Base-by-base conservation (phyloP, 2,888 invertebrate species). In the Dasypogon diadema region DNA sequence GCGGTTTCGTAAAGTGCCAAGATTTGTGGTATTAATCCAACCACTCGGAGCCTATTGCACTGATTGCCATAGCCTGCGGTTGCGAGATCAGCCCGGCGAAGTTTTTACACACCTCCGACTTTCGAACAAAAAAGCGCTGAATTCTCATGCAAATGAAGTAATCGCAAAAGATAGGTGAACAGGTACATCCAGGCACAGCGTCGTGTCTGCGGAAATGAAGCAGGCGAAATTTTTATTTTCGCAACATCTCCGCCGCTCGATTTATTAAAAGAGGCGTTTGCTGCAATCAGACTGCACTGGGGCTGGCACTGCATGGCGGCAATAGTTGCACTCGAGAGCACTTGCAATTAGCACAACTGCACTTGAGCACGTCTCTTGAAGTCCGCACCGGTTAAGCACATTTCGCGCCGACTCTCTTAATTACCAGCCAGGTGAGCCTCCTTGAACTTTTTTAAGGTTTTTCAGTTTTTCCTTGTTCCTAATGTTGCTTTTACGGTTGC, bases 381-480 rank as follows among this genome's bases (percentile, higher is more conserved):
- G 16, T 2, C 3, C 26, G 26, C n/a, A 26, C 22, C 4, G 12
- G 14, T n/a, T 26, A n/a, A 26, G 24, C 26, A 56, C 16, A 26
- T 24, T 56, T 26, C 12, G 3, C 56, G 56, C 16, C 3, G 26
- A 55, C 8, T n/a, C n/a, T 56, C 56, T 56, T 56, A 56, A 56
- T 56, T 26, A 56, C 12, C 26, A 4, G 26, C 12, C 22, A 3
- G 55, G 12, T 4, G 26, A 56, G 26, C 26, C 56, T 26, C 26
- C 56, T 56, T 56, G 56, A 56, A 56, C 56, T 55, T 55, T 55
- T 18, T 8, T n/a, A n/a, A n/a, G n/a, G n/a, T n/a, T 30, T 30
- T 30, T 30, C 34, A 30, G 5, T 30, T 30, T 30, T 30, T 30
- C 10, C 10, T 30, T 30, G 34, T 30, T 30, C 34, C 34, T n/a